These are phyloP conservation scores for Xyrichtys novacula DNA, from an alignment of 2,797 vertebrate species.

Conservation along the genomic window DNA sequence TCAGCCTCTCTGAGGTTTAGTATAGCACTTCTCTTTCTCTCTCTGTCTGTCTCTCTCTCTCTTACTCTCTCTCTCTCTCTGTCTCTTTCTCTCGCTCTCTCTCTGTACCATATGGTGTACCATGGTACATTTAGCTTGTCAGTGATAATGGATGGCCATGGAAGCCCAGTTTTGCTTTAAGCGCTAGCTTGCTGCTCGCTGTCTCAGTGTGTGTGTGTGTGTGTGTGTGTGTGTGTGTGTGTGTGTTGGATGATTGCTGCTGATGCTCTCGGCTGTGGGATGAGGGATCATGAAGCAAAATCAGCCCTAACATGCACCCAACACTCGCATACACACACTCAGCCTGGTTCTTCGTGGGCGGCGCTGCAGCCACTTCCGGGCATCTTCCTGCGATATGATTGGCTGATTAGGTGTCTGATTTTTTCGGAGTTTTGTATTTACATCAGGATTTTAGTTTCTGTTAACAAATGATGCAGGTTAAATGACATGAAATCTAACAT, in stretches of 20 bases:
- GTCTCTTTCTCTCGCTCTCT: constrained; percentile 65
- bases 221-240: constrained; percentile 37
- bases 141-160: constrained; percentile 99
- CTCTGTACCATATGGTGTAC: constrained; percentile 94
- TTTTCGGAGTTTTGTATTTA: too few species aligned
- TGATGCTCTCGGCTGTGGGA: constrained; percentile 88
- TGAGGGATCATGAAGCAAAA: constrained; percentile 89
- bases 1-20: background rate
- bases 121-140: constrained; percentile 99
- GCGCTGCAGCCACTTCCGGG: constrained; percentile 31
- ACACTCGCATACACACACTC: constrained; percentile 10
- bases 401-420: constrained; percentile 10
- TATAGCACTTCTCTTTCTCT: constrained; percentile 26
- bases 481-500: too few species aligned
- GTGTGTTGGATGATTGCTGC: constrained; percentile 74
- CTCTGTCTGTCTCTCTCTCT: constrained; percentile 38
- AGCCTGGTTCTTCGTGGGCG: background rate
- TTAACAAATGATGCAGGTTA: too few species aligned
- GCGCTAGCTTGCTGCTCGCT: constrained; percentile 85
- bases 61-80: constrained; percentile 33
- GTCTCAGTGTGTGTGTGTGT: constrained; percentile 41
- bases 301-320: constrained; percentile 74
- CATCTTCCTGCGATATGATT: constrained; percentile 31
- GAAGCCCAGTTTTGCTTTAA: constrained; percentile 98
- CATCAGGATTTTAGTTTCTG: too few species aligned